phyloP scores from a whole-genome alignment of 2,797 vertebrate genomes.

The Diplodus sargus region DNA sequence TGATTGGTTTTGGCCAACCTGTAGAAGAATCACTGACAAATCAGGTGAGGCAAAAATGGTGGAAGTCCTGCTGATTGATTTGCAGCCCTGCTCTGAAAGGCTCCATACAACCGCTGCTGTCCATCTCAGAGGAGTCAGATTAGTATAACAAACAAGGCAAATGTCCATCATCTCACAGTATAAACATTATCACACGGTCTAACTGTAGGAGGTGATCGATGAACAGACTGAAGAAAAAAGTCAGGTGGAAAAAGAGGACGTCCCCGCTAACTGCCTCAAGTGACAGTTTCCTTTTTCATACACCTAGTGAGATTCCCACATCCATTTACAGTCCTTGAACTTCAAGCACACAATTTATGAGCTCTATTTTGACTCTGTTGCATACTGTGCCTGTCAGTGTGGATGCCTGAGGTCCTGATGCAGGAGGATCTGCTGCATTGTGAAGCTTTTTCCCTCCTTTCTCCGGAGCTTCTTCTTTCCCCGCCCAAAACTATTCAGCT shows the following conservation, averaged over 20 bases:
- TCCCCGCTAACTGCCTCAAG: slow-evolving; percentile 18
- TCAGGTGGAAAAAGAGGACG: not conserved
- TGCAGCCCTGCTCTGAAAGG: not conserved
- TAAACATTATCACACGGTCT: not conserved
- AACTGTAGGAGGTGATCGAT: not conserved
- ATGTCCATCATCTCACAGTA: not conserved
- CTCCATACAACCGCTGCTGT: not conserved
- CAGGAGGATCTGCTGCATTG: slow-evolving; percentile 53
- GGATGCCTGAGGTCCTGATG: slow-evolving; percentile 32
- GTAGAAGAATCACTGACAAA: not conserved
- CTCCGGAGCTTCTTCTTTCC: slow-evolving; percentile 27
- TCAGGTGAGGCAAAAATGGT: not conserved
- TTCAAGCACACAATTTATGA: slow-evolving; percentile 1
- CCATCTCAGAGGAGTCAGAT: not conserved
- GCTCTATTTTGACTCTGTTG: slow-evolving; percentile 18
- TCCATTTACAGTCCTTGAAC: slow-evolving; percentile 9
- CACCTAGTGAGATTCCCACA: slow-evolving; percentile 1
- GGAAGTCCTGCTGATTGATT: not conserved
- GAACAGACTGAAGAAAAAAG: not conserved
- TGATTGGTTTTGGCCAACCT: not conserved
- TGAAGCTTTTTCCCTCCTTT: slow-evolving; percentile 31
- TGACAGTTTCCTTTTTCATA: slow-evolving; percentile 16
- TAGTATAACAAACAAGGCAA: not conserved
- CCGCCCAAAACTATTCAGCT: slow-evolving; percentile 40
- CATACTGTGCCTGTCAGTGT: slow-evolving; percentile 28